Base-by-base conservation (phyloP, 1,140 invertebrate species). In the Drosophila sproati region DNA sequence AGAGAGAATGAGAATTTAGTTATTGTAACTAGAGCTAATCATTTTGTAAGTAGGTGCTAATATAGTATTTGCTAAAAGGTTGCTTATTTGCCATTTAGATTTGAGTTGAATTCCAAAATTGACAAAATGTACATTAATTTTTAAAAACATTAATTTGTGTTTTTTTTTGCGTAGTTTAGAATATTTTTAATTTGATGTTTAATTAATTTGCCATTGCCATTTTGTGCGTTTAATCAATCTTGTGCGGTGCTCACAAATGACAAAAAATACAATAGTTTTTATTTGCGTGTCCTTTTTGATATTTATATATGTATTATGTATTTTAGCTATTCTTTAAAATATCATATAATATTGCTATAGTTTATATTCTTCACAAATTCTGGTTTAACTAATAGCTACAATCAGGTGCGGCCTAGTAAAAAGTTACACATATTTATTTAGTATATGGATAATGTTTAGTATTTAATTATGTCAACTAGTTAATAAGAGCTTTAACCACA, bases 281-380 rank as follows among this genome's bases (percentile, higher is more conserved):
- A 51, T 51, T 35, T 34, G 7, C 55, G 39, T 47, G 31, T 73
- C 47, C 20, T 20, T 41, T 50, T 69, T 69, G 56, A 74, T 73
- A 29, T 69, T 37, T 39, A n/a, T 39, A 48, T 57, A 47, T 37
- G 41, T 50, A 68, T 34, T 43, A 43, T 43, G 7, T 50, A 43
- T 5, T 69, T 69, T 45, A 41, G 43, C 41, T 74, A 74, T 37
- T 55, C 66, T 62, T 20, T 64, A 52, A 73, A 85, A 76, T 87
- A 86, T 86, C 82, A 87, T 66, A 62, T 82, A 86, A 86, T 86
- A 86, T 86, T 86, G 82, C 82, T 87, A 78, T 87, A 76, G 70
- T 87, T 81, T 80, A 48, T 55, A 48, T 66, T 52, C 51, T 76
- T 75, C 72, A 74, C 72, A 70, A 69, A 34, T 71, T 75, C 54